Percentiles rank a stretch among this genome's conserved stretches.
Evolutionary conservation across 1,140 invertebrate genomes (phyloP).

Genomic region (Leptopilina boulardi): DNA sequence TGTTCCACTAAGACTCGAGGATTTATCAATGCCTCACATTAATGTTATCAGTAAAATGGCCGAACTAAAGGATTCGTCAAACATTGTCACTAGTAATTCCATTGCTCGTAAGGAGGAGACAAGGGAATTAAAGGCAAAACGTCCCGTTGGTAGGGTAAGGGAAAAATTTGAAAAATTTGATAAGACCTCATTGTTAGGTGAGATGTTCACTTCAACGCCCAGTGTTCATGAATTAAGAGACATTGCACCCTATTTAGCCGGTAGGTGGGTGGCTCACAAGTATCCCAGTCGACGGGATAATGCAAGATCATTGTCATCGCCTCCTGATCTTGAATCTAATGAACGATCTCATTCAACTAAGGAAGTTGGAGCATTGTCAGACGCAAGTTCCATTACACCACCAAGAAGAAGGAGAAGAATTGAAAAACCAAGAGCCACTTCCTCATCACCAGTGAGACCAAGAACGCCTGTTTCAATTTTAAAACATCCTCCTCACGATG

Average conservation of each 20-base stretch:
- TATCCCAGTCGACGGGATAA: constrained; percentile 82
- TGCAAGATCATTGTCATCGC: constrained; percentile 78
- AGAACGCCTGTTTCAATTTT: constrained; percentile 78
- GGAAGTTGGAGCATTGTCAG: background rate
- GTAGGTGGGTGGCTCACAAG: constrained; percentile 85
- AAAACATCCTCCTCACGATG: constrained; percentile 76
- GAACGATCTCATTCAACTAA: constrained; percentile 21
- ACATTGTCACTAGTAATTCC: constrained; percentile 64
- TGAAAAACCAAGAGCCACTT: constrained; percentile 48
- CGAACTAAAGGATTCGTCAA: constrained; percentile 78
- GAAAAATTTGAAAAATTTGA: constrained; percentile 80
- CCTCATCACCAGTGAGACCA: constrained; percentile 55
- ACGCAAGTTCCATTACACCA: constrained; percentile 41
- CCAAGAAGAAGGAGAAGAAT: constrained; percentile 45
- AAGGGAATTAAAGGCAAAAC: constrained; percentile 70
- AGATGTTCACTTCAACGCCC: constrained; percentile 89
- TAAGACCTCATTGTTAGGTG: constrained; percentile 82
- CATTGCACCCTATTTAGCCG: constrained; percentile 85
- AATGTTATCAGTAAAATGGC: constrained; percentile 91
- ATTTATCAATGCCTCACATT: constrained; percentile 90
- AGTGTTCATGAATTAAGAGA: constrained; percentile 86
- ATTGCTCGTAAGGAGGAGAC: constrained; percentile 63
- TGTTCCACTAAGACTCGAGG: constrained; percentile 80
- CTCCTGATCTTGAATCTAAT: constrained; percentile 67
- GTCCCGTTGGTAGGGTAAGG: constrained; percentile 81